phyloP scores from a whole-genome alignment of 2,888 invertebrate genomes.

The Cepaea hortensis region DNA sequence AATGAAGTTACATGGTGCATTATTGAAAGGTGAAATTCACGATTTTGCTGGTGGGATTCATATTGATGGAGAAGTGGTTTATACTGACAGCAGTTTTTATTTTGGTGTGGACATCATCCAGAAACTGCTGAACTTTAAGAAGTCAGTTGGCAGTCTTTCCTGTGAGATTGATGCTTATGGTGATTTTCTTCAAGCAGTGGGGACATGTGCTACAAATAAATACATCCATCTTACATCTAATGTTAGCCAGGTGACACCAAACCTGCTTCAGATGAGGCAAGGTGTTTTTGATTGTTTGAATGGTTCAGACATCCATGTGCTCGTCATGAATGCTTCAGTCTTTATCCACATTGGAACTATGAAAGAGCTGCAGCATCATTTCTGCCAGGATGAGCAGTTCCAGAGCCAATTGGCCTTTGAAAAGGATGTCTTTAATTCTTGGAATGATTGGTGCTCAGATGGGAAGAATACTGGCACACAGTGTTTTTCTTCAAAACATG shows the following conservation, averaged over 20 bases:
- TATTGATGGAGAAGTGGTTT: slow-evolving; percentile 67
- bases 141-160: slow-evolving; percentile 66
- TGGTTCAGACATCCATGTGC: slow-evolving; percentile 67
- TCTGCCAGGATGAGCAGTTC: slow-evolving; percentile 66
- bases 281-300: slow-evolving; percentile 70
- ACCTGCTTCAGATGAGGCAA: slow-evolving; percentile 65
- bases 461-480: background rate
- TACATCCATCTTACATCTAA: slow-evolving; percentile 71
- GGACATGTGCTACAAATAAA: slow-evolving; percentile 66
- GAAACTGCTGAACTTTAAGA: slow-evolving; percentile 72
- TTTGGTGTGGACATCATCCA: slow-evolving; percentile 74
- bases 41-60: slow-evolving; percentile 59
- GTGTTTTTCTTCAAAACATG: background rate
- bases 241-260: slow-evolving; percentile 63
- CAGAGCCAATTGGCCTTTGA: slow-evolving; percentile 64
- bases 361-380: slow-evolving; percentile 71
- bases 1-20: slow-evolving; percentile 75
- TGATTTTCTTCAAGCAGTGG: slow-evolving; percentile 77
- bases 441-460: slow-evolving; percentile 49
- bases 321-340: slow-evolving; percentile 74
- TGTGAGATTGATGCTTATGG: slow-evolving; percentile 78
- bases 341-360: slow-evolving; percentile 78
- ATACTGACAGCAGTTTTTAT: slow-evolving; percentile 78
- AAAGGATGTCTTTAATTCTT: slow-evolving; percentile 66
- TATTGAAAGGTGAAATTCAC: slow-evolving; percentile 60